Evolutionary conservation across 2,113 vertebrate species (phyloP).

Genomic region (Chiloscyllium plagiosum): DNA sequence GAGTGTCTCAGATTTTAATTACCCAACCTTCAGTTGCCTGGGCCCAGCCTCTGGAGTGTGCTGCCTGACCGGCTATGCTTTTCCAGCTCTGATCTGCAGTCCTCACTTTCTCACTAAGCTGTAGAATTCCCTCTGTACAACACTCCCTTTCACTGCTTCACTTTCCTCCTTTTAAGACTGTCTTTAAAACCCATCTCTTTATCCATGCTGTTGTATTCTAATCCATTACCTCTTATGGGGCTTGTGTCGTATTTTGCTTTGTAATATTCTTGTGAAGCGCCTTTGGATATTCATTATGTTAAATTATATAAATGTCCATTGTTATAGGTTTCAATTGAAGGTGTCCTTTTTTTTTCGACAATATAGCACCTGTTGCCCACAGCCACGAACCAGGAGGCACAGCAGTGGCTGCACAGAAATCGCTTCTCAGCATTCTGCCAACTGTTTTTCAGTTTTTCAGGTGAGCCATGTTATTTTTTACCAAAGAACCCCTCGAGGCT

Average conservation of each 20-base stretch:
- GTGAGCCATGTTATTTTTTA: conserved; percentile 52
- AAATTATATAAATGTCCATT: neutral
- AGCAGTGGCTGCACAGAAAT: conserved; percentile 85
- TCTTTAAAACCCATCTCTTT: neutral
- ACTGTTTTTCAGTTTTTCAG: conserved; percentile 85
- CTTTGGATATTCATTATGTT: neutral
- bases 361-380: conserved; percentile 79
- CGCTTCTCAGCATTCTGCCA: conserved; percentile 84
- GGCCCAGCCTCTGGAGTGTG: too few relatives aligned
- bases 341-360: conserved; percentile 71
- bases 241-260: neutral
- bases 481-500: neutral
- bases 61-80: too few relatives aligned
- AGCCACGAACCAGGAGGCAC: conserved; percentile 76
- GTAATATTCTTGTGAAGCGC: neutral
- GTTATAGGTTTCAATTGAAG: conserved; percentile 40
- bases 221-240: neutral
- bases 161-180: neutral
- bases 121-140: neutral
- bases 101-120: neutral
- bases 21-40: neutral
- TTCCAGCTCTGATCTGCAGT: too few relatives aligned
- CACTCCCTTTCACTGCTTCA: neutral
- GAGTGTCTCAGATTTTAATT: neutral
- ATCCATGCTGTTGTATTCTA: neutral